Conservation (phyloP, 2,797 vertebrate species). For the Chelmon rostratus region DNA sequence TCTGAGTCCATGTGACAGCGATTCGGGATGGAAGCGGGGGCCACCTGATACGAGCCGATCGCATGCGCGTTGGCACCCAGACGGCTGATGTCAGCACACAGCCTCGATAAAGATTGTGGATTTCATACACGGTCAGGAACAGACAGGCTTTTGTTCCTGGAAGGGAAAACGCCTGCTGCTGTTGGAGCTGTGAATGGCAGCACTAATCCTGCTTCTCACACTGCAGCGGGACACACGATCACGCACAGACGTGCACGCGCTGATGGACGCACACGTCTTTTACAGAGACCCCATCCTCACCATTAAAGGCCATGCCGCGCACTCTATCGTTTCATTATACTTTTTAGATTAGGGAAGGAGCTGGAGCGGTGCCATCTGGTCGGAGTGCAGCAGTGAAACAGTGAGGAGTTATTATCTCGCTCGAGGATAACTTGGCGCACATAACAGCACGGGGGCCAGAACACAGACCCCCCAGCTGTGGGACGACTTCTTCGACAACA, state of each 20-base stretch:
- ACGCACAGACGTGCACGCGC: background rate
- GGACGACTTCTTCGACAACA: background rate
- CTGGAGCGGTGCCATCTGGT: background rate
- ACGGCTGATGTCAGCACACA: conserved; percentile 66
- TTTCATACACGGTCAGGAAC: conserved; percentile 42
- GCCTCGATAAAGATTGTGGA: conserved; percentile 44
- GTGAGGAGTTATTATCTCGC: background rate
- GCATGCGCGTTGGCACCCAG: conserved; percentile 9
- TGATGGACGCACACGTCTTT: background rate
- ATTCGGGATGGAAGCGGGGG: conserved; percentile 36
- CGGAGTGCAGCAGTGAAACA: background rate
- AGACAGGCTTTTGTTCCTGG: conserved; percentile 67
- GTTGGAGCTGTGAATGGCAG: conserved; percentile 50
- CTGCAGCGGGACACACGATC: conserved; percentile 15
- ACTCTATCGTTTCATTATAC: too few species aligned
- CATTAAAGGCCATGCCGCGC: background rate
- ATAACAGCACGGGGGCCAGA: background rate
- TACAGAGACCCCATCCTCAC: background rate
- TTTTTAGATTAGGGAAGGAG: background rate
- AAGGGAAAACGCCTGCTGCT: conserved; percentile 22
- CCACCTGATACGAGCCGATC: conserved; percentile 36
- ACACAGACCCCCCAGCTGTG: background rate
- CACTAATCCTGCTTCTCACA: conserved; percentile 61
- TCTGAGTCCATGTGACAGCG: conserved; percentile 41
- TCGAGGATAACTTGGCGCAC: conserved; percentile 5